Percentiles rank a stretch among this genome's conserved stretches.
These are phyloP conservation scores for Actinemys pallida DNA, from an alignment of 2,113 vertebrate genomes.

Conservation along the genomic window DNA sequence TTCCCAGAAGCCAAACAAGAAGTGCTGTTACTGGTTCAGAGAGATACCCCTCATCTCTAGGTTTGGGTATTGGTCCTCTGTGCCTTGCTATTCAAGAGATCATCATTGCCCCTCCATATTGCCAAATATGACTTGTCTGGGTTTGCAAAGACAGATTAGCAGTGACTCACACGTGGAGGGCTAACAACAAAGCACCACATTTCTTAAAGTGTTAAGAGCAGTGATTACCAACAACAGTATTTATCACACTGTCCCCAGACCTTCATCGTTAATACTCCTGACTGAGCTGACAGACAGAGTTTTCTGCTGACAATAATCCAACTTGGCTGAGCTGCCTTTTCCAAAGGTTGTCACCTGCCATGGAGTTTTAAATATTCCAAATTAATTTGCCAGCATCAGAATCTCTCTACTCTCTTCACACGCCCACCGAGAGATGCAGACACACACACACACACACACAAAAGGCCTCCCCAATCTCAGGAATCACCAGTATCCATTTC, in stretches of 20 bases:
- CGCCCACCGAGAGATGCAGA: slow-evolving; percentile 38
- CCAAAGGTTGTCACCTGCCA: background rate
- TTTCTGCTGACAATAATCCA: slow-evolving; percentile 36
- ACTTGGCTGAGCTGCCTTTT: slow-evolving; percentile 4
- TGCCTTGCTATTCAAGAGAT: slow-evolving; percentile 42
- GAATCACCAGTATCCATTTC: slow-evolving; percentile 59
- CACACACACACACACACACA: slow-evolving; percentile 58
- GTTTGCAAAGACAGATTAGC: slow-evolving; percentile 26
- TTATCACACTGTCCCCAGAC: background rate
- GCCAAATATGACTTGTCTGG: slow-evolving; percentile 12
- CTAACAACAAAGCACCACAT: background rate
- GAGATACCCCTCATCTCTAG: background rate
- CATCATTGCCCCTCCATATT: background rate
- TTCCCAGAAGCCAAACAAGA: slow-evolving; percentile 35
- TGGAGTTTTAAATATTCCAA: background rate
- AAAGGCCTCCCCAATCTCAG: slow-evolving; percentile 72
- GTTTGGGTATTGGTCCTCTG: slow-evolving; percentile 25
- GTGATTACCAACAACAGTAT: slow-evolving; percentile 2
- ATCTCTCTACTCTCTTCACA: slow-evolving; percentile 22
- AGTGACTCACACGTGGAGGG: background rate
- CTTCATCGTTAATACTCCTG: background rate
- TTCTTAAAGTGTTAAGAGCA: fast-evolving
- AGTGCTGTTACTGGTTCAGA: slow-evolving; percentile 58
- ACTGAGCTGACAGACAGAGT: background rate
- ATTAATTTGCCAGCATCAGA: slow-evolving; percentile 41